phyloP scores from a whole-genome alignment of 1,140 invertebrate species.

The Coptotermes formosanus region DNA sequence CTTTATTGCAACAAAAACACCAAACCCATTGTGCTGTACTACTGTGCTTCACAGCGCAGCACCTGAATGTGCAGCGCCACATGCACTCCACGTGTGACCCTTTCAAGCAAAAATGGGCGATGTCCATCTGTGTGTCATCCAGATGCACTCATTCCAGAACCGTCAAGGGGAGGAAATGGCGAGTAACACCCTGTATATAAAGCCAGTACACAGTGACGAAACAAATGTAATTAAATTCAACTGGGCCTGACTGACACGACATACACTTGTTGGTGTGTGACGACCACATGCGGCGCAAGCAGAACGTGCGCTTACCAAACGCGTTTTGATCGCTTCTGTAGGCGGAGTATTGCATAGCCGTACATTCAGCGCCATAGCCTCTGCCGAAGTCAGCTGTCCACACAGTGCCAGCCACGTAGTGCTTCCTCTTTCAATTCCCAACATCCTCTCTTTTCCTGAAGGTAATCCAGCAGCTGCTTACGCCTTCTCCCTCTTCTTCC shows the following conservation, averaged over 20 bases:
- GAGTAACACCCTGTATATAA: neutral
- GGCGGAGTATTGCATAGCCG: no score
- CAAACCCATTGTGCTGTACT: no score
- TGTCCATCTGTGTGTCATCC: neutral
- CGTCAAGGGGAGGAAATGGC: neutral
- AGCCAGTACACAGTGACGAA: neutral
- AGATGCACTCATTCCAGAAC: neutral
- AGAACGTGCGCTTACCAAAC: neutral
- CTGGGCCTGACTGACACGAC: neutral
- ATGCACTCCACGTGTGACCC: neutral
- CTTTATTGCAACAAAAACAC: no score
- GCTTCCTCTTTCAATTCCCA: no score
- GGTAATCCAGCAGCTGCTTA: no score
- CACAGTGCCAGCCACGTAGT: no score
- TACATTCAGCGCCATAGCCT: no score
- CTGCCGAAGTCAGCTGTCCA: no score
- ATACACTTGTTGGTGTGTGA: neutral
- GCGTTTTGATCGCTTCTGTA: neutral
- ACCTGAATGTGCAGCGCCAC: neutral
- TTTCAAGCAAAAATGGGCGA: neutral
- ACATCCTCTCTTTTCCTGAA: no score
- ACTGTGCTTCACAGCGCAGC: neutral
- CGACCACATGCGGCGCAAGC: neutral
- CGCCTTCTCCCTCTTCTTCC: no score
- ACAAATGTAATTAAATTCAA: constrained; percentile 16